These are phyloP conservation scores for Phyllotis vaccarum DNA, from an alignment of 2,797 vertebrate genomes.

Conservation along the genomic window DNA sequence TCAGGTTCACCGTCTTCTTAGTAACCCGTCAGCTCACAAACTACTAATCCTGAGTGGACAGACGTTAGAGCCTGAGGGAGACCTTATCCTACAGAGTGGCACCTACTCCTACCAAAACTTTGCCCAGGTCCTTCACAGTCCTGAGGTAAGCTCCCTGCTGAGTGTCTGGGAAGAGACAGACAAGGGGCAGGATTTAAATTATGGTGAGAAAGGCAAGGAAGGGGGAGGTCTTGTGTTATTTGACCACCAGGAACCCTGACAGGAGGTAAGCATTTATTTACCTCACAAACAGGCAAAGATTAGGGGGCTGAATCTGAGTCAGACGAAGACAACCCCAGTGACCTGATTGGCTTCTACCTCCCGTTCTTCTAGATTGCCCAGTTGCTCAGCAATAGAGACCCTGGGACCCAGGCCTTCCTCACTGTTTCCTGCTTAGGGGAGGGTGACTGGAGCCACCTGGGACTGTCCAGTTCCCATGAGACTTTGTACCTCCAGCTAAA, in stretches of 20 bases:
- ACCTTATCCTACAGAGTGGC: slow-evolving; percentile 94
- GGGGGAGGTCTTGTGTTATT: neutral
- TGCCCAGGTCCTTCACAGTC: slow-evolving; percentile 91
- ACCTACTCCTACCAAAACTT: slow-evolving; percentile 94
- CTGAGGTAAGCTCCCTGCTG: slow-evolving; percentile 88
- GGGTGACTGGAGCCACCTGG: slow-evolving; percentile 95
- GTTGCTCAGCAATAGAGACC: slow-evolving; percentile 90
- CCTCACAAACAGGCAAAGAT: neutral
- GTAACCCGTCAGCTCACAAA: slow-evolving; percentile 92
- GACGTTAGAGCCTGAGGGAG: slow-evolving; percentile 94
- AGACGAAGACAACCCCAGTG: neutral
- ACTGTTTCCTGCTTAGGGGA: slow-evolving; percentile 95
- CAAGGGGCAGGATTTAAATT: neutral
- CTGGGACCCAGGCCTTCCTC: slow-evolving; percentile 91
- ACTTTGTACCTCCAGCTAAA: slow-evolving; percentile 93
- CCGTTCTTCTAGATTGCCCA: slow-evolving; percentile 91
- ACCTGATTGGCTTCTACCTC: slow-evolving; percentile 77
- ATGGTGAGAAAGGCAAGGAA: slow-evolving; percentile 10
- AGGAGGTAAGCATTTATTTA: neutral
- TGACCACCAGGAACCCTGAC: neutral
- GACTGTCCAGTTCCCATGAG: slow-evolving; percentile 90
- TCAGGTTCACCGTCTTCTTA: slow-evolving; percentile 93
- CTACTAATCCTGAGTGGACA: slow-evolving; percentile 95
- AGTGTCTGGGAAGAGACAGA: neutral
- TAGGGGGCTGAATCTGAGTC: neutral